Conservation (phyloP, 2,888 invertebrate species). For the Caenorhabditis becei region DNA sequence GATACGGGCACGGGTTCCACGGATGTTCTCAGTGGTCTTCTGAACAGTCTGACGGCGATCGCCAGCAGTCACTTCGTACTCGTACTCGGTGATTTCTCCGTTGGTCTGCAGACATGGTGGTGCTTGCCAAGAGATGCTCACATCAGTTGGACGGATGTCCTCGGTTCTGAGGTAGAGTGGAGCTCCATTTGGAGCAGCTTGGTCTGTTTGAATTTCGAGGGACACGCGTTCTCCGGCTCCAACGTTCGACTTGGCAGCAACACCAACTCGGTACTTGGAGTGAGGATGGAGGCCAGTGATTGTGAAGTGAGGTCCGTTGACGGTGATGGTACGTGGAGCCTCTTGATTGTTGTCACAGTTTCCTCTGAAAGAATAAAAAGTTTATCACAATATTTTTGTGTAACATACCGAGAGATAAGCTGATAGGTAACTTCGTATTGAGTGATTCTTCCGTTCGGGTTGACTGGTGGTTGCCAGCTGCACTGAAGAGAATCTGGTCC, state of each 20-base stretch:
- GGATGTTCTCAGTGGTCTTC: constrained; percentile 75
- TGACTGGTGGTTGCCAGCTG: constrained; percentile 79
- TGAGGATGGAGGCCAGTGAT: constrained; percentile 80
- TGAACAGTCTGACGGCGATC: constrained; percentile 74
- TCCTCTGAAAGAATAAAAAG: constrained; percentile 65
- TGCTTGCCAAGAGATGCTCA: constrained; percentile 80
- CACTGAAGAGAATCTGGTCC: constrained; percentile 78
- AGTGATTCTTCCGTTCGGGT: constrained; percentile 80
- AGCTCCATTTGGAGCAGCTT: constrained; percentile 77
- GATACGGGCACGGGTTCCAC: constrained; percentile 77
- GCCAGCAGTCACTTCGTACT: constrained; percentile 79
- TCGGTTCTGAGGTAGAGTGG: constrained; percentile 78
- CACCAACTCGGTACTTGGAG: constrained; percentile 80
- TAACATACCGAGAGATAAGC: constrained; percentile 71
- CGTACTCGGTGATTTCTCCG: constrained; percentile 81
- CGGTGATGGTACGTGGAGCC: constrained; percentile 73
- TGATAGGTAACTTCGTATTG: constrained; percentile 82
- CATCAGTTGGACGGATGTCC: constrained; percentile 70
- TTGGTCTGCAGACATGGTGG: constrained; percentile 81
- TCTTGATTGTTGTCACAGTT: constrained; percentile 79
- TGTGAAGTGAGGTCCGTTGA: constrained; percentile 75
- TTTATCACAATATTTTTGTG: neutral
- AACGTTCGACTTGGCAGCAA: constrained; percentile 79
- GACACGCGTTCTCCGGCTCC: constrained; percentile 76
- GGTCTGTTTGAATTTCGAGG: constrained; percentile 79